phyloP scores from a whole-genome alignment of 2,113 vertebrate genomes.

The Nothocercus nigrocapillus region DNA sequence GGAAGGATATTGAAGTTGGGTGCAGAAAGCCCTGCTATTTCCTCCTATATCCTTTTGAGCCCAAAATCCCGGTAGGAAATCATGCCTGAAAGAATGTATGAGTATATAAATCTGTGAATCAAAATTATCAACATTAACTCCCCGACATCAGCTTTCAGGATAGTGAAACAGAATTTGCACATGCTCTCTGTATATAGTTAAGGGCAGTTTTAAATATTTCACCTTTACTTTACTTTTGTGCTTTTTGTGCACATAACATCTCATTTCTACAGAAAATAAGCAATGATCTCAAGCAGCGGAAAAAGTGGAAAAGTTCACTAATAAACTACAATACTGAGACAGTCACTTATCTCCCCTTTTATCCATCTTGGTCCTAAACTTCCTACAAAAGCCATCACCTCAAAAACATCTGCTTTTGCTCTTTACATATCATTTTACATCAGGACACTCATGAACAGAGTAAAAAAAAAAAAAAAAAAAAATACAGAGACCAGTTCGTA shows the following conservation, averaged over 20 bases:
- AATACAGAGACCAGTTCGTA: not conserved
- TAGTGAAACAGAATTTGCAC: not conserved
- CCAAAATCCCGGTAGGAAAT: not conserved
- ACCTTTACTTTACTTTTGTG: not conserved
- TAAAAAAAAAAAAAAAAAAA: accelerated
- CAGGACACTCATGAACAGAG: not conserved
- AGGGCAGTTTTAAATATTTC: not conserved
- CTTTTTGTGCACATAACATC: not conserved
- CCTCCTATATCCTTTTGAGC: not conserved
- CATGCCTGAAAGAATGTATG: not conserved
- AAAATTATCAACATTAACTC: not conserved
- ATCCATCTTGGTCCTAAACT: not conserved
- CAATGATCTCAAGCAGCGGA: not conserved
- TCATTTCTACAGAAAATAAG: not conserved
- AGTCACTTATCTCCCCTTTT: not conserved
- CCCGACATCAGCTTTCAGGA: not conserved
- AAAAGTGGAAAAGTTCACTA: not conserved
- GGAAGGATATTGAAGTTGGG: not conserved
- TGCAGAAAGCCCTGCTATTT: not conserved
- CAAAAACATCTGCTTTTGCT: not conserved
- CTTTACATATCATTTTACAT: not conserved
- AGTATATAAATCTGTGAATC: not conserved
- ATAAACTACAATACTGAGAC: not conserved
- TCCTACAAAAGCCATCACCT: not conserved
- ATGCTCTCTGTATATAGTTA: not conserved